These are phyloP conservation scores for Istiophorus platypterus DNA, from an alignment of 2,113 vertebrate genomes.

Conservation along the genomic window DNA sequence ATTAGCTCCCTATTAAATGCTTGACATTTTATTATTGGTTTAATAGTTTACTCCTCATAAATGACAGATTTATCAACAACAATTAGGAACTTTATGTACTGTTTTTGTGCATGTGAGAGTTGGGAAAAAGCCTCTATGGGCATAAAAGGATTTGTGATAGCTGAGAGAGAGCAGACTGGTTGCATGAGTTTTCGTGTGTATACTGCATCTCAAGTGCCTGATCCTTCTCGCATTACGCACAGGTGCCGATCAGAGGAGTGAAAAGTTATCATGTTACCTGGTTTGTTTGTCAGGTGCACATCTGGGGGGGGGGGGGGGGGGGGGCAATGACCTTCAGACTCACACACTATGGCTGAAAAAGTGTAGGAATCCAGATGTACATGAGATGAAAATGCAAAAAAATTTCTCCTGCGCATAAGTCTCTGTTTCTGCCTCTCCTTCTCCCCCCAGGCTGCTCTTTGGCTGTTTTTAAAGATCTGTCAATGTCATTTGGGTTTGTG, in stretches of 20 bases:
- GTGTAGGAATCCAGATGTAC: conserved; percentile 69
- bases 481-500: conserved; percentile 69
- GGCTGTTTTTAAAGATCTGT: conserved; percentile 66
- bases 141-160: conserved; percentile 36
- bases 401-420: conserved; percentile 11
- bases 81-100: conserved; percentile 39
- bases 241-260: conserved; percentile 20
- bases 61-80: conserved; percentile 30
- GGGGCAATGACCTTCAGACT: conserved; percentile 55
- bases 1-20: neutral
- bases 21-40: conserved; percentile 31
- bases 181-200: conserved; percentile 20
- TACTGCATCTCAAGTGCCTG: conserved; percentile 20
- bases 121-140: conserved; percentile 8
- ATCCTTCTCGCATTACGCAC: conserved; percentile 28
- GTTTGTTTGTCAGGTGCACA: conserved; percentile 73
- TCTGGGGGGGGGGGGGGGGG: conserved; percentile 51
- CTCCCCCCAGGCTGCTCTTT: neutral
- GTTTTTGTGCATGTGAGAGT: conserved; percentile 23
- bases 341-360: conserved; percentile 44
- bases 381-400: conserved; percentile 3
- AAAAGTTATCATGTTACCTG: conserved; percentile 35
- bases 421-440: conserved; percentile 45
- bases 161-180: conserved; percentile 31
- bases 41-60: conserved; percentile 34